Percentiles rank a stretch among this genome's conserved stretches.
phyloP scores from a whole-genome alignment of 2,888 invertebrate genomes.

The Eremobia ochroleuca region DNA sequence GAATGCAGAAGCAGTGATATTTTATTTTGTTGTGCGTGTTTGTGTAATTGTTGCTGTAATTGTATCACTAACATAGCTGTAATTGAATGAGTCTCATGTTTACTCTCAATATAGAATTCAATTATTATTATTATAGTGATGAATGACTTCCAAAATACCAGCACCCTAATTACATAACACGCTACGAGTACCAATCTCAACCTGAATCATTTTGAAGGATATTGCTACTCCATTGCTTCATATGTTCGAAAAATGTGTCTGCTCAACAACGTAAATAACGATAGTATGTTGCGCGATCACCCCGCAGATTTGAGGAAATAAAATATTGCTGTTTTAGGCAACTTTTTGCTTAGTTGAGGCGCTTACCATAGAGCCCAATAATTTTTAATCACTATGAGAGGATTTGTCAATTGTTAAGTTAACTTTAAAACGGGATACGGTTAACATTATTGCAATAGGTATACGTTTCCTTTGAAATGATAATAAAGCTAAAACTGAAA shows the following conservation, averaged over 20 bases:
- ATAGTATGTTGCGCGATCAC: background rate
- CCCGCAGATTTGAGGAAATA: background rate
- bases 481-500: background rate
- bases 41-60: no score
- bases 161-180: no score
- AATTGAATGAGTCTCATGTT: no score
- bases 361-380: background rate
- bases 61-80: no score
- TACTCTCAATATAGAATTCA: no score
- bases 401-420: background rate
- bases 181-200: no score
- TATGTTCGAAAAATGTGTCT: no score
- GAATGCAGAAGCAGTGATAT: no score
- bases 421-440: background rate
- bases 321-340: background rate
- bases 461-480: background rate
- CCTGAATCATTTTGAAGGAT: no score
- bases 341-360: background rate
- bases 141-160: background rate
- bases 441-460: background rate
- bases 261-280: background rate
- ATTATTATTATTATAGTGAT: no score
- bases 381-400: background rate
- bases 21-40: no score
- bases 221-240: no score